Evolutionary conservation across 2,113 vertebrate species (phyloP), one percentile per base, ranked within the genome.

Genomic region (Phycodurus eques): DNA sequence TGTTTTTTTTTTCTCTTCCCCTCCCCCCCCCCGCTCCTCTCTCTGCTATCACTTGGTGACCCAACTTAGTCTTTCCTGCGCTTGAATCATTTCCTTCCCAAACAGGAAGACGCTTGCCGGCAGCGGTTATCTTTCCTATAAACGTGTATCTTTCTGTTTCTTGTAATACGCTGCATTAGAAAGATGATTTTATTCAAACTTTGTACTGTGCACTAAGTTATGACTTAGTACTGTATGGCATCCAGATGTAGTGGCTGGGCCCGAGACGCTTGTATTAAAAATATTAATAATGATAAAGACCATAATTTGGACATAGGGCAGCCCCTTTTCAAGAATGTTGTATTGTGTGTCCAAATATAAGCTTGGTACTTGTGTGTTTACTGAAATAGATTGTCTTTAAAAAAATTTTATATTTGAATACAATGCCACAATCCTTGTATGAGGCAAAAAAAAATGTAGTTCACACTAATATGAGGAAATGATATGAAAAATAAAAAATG

Each of bases 31-130:
- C 13, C 27, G 1, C 27, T 1, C 27, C 27, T n/a, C n/a, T n/a
- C 2, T 17, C 8, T 10, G 20, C 9, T 61, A 61, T 61, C 59
- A 15, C 59, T 17, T 61, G 69, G 66, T 68, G 20, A 20, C 68
- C 44, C 63, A 64, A 77, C 72, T 82, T 75, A 73, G 53, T 79
- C 74, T 90, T 89, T 90, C 87, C 89, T 88, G 87, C 65, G 67
- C 59, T 73, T 81, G 70, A 86, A 84, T 90, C 81, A 12, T 80
- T 88, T 88, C 86, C 89, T 87, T 80, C 80, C 54, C 77, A 76
- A 76, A 82, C 70, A 88, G 90, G 87, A 90, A 83, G 73, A 4
- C 31, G 59, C 67, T 65, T 59, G 3, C 65, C 69, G 70, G 76
- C 75, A 66, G 56, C 59, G 4, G 56, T 78, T 92, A 91, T 91